phyloP scores from a whole-genome alignment of 1,140 invertebrate species.

The Oryctes rhinoceros region DNA sequence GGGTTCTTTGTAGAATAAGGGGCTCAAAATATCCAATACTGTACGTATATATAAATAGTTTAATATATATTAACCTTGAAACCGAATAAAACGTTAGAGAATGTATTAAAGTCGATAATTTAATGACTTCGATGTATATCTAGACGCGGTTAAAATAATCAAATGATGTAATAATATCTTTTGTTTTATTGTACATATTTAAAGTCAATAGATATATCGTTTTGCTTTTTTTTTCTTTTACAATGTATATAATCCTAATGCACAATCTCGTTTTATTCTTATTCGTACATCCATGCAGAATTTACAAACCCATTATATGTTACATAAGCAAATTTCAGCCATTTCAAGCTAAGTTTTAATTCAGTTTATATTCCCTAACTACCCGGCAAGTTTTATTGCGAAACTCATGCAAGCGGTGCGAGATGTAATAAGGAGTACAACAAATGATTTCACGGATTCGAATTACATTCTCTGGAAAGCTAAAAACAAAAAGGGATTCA shows the following conservation, averaged over 20 bases:
- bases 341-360: not conserved
- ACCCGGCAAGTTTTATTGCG: not conserved
- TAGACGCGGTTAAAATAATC: not conserved
- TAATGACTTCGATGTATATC: not conserved
- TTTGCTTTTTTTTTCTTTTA: not conserved
- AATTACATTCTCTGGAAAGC: too few species aligned
- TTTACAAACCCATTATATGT: constrained; percentile 15
- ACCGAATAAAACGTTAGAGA: not conserved
- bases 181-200: not conserved
- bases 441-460: too few species aligned
- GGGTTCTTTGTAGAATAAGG: not conserved
- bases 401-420: not conserved
- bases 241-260: not conserved
- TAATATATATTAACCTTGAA: constrained; percentile 24
- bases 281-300: too few species aligned
- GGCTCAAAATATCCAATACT: not conserved
- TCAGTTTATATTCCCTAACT: not conserved
- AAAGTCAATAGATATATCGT: too few species aligned
- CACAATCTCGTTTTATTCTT: too few species aligned
- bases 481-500: too few species aligned
- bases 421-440: not conserved
- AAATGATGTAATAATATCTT: constrained; percentile 28
- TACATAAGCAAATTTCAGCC: not conserved
- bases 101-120: not conserved
- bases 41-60: not conserved